A percentile compares a stretch with the other conserved stretches of the same genome.
phyloP scores from a whole-genome alignment of 64 coral and sea anemone genomes.

The Montipora sp. region DNA sequence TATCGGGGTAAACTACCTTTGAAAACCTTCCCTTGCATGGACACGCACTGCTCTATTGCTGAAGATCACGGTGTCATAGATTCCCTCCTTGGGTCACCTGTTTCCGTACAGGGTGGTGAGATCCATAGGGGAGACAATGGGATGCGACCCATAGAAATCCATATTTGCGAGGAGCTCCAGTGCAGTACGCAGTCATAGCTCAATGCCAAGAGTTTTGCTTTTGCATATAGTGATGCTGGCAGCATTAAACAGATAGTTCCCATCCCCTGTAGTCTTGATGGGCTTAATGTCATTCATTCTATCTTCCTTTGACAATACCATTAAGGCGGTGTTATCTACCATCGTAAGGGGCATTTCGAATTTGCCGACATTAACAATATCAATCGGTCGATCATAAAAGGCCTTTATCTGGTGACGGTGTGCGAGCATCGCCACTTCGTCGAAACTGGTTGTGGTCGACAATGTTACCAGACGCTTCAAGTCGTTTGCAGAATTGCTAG shows the following conservation, averaged over 20 bases:
- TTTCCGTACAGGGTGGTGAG: slow-evolving; percentile 8
- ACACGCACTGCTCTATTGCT: slow-evolving; percentile 16
- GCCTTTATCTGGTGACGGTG: not conserved
- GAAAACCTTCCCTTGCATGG: not conserved
- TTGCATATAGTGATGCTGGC: slow-evolving; percentile 40
- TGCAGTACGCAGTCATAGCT: slow-evolving; percentile 43
- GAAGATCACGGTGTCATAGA: slow-evolving; percentile 44
- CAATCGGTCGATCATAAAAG: not conserved
- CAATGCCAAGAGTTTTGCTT: not conserved
- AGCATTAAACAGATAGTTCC: slow-evolving; percentile 58
- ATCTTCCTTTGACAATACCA: not conserved
- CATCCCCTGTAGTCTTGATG: slow-evolving; percentile 47
- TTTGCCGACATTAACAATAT: not conserved
- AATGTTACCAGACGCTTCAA: not conserved
- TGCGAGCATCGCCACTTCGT: not conserved
- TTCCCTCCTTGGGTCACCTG: slow-evolving; percentile 11
- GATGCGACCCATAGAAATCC: slow-evolving; percentile 8
- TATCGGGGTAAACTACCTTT: slow-evolving; percentile 40
- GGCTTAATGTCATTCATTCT: slow-evolving; percentile 25
- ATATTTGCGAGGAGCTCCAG: slow-evolving; percentile 21
- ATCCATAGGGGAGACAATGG: not conserved
- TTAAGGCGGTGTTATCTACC: slow-evolving; percentile 4
- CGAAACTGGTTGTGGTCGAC: slow-evolving; percentile 9
- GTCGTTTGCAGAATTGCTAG: not conserved
- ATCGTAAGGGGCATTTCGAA: not conserved